Evolutionary conservation across 2,113 vertebrate species (phyloP).

Genomic region (Galemys pyrenaicus): DNA sequence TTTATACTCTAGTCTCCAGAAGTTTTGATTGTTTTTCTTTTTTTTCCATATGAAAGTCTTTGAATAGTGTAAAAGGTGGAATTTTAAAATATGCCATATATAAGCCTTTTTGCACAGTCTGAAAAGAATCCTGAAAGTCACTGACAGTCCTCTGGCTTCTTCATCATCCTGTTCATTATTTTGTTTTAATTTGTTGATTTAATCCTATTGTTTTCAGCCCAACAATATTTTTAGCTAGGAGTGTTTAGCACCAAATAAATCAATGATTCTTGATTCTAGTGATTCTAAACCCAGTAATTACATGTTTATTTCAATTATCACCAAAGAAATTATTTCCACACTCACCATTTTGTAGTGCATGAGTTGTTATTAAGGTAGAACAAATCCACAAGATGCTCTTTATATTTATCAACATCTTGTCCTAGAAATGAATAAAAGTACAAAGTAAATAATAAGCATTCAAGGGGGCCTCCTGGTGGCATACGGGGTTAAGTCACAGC

Average conservation of each 20-base stretch:
- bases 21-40: constrained; percentile 23
- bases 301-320: background rate
- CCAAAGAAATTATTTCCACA: background rate
- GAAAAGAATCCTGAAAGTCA: background rate
- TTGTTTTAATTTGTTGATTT: constrained; percentile 11
- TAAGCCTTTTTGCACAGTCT: background rate
- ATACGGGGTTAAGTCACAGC: too few species aligned
- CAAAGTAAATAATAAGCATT: constrained; percentile 61
- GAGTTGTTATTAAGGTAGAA: constrained; percentile 86
- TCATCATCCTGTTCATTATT: background rate
- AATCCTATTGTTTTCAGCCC: background rate
- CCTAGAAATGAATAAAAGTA: constrained; percentile 82
- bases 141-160: background rate
- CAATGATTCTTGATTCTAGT: background rate
- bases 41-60: background rate
- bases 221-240: constrained; percentile 30
- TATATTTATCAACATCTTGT: constrained; percentile 94
- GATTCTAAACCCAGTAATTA: background rate
- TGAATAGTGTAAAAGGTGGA: background rate
- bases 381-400: constrained; percentile 94
- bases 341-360: constrained; percentile 87
- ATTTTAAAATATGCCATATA: background rate
- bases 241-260: background rate
- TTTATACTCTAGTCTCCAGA: background rate
- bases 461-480: too few species aligned